A percentile compares a stretch with the other conserved stretches of the same genome.
Conservation (phyloP, 2,888 invertebrate genomes). For the Heteropelma amictum region DNA sequence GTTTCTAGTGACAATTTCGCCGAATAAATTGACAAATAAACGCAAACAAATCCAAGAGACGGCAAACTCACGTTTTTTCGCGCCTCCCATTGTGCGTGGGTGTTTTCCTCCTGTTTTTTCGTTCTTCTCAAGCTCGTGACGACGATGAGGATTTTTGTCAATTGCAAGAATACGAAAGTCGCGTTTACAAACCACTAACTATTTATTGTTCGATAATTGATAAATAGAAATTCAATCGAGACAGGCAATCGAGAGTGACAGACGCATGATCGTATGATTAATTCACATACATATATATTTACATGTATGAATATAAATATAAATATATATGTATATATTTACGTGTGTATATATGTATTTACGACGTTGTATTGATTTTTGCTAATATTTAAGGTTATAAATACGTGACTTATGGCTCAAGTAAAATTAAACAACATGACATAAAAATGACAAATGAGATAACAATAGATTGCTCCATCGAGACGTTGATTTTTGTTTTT, state of each 20-base stretch:
- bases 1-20: too few relatives aligned
- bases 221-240: slow-evolving; percentile 61
- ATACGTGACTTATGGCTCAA: slow-evolving; percentile 69
- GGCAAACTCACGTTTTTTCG: too few relatives aligned
- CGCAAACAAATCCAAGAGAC: too few relatives aligned
- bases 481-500: slow-evolving; percentile 54
- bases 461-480: slow-evolving; percentile 72
- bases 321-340: neutral
- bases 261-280: slow-evolving; percentile 54
- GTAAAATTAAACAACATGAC: slow-evolving; percentile 74
- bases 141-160: neutral
- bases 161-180: neutral
- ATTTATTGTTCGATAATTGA: slow-evolving; percentile 67
- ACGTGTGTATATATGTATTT: slow-evolving; percentile 12
- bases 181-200: slow-evolving; percentile 66
- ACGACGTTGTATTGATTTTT: slow-evolving; percentile 58
- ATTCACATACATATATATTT: slow-evolving; percentile 40
- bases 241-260: slow-evolving; percentile 63
- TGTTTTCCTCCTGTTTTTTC: too few relatives aligned
- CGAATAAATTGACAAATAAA: too few relatives aligned
- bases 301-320: neutral
- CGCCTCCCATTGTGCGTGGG: too few relatives aligned
- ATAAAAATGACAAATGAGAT: slow-evolving; percentile 74
- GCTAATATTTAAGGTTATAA: slow-evolving; percentile 67
- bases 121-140: neutral